These are phyloP conservation scores for Cryptosula pallasiana DNA, from an alignment of 2,888 invertebrate genomes.

Conservation along the genomic window DNA sequence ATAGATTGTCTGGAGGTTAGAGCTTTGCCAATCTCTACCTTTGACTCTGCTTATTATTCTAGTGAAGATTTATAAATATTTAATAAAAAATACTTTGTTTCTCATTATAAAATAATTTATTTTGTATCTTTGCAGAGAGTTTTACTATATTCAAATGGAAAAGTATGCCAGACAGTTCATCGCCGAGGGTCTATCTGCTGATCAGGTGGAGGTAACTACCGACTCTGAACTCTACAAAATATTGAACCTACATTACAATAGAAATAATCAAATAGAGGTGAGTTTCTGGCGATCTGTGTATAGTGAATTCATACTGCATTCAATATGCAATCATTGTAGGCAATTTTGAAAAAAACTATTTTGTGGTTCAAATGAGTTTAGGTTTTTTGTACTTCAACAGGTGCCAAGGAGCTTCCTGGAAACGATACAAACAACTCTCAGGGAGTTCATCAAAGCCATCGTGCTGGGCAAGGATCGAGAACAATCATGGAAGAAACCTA, in stretches of 20 bases:
- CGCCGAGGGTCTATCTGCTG: constrained; percentile 89
- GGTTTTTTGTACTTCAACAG: too few species aligned
- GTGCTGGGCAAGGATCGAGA: constrained; percentile 90
- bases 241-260: constrained; percentile 77
- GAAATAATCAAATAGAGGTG: constrained; percentile 54
- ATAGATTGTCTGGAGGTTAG: too few species aligned
- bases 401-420: constrained; percentile 86
- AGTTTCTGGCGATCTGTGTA: too few species aligned
- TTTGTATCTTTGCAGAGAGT: constrained; percentile 69
- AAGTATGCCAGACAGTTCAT: constrained; percentile 98
- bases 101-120: background rate
- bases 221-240: constrained; percentile 97
- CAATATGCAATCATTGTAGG: too few species aligned
- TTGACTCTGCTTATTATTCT: too few species aligned
- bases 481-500: constrained; percentile 99
- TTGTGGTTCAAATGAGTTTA: too few species aligned
- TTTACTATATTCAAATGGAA: constrained; percentile 99
- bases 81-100: too few species aligned
- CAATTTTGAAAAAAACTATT: too few species aligned
- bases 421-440: constrained; percentile 93
- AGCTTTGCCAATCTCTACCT: too few species aligned
- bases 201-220: constrained; percentile 85
- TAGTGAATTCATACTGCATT: too few species aligned
- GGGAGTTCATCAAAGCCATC: constrained; percentile 98
- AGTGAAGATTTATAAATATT: too few species aligned